Percentiles rank a stretch among this genome's conserved stretches.
Conservation (phyloP, 2,888 invertebrate species). For the Drosophila diplacantha region DNA sequence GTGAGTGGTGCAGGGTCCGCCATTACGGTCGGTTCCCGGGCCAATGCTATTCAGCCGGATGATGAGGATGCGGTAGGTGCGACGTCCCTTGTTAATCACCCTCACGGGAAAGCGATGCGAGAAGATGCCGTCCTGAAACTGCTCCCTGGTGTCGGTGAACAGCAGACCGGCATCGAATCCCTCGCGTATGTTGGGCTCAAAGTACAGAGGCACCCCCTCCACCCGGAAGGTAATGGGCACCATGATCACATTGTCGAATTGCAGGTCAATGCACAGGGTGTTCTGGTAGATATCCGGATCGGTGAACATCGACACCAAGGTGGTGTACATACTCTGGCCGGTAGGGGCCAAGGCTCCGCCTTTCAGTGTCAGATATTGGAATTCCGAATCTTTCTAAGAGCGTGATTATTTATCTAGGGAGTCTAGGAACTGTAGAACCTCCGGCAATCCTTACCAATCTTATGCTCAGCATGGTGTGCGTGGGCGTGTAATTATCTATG, state of each 20-base stretch:
- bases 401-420: background rate
- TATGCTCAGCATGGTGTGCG: slow-evolving; percentile 64
- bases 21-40: slow-evolving; percentile 3
- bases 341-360: slow-evolving; percentile 65
- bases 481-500: slow-evolving; percentile 70
- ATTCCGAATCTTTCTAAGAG: slow-evolving; percentile 46
- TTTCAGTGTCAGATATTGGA: slow-evolving; percentile 57
- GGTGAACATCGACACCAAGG: slow-evolving; percentile 53
- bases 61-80: slow-evolving; percentile 65
- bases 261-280: slow-evolving; percentile 56
- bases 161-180: slow-evolving; percentile 63
- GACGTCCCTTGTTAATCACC: slow-evolving; percentile 66
- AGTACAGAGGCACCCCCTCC: slow-evolving; percentile 69
- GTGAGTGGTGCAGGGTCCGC: slow-evolving; percentile 31
- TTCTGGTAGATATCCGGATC: slow-evolving; percentile 73
- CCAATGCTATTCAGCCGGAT: slow-evolving; percentile 50
- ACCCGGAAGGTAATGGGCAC: slow-evolving; percentile 67
- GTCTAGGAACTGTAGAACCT: background rate
- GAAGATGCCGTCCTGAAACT: slow-evolving; percentile 43
- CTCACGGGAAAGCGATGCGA: slow-evolving; percentile 49
- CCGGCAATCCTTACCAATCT: slow-evolving; percentile 57
- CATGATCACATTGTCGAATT: slow-evolving; percentile 55
- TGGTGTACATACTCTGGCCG: slow-evolving; percentile 65
- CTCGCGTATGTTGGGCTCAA: slow-evolving; percentile 65
- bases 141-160: slow-evolving; percentile 53